phyloP scores from a whole-genome alignment of 1,140 invertebrate genomes.

The Whitmania pigra region DNA sequence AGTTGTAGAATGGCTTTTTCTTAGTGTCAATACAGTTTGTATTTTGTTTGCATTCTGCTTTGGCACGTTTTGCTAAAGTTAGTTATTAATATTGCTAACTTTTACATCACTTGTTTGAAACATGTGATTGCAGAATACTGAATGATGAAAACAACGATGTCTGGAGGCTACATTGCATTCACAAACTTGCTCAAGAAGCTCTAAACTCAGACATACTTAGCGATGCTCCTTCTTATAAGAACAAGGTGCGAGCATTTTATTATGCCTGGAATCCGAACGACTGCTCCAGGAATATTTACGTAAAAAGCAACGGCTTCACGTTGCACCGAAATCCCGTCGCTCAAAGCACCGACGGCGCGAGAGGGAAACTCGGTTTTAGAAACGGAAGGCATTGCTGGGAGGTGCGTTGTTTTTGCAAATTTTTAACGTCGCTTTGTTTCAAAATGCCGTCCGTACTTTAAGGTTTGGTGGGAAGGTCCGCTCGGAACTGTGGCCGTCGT shows the following conservation, averaged over 20 bases:
- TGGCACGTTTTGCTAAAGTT: neutral
- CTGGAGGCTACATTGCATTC: conserved; percentile 78
- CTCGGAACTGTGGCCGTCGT: conserved; percentile 51
- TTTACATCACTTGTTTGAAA: neutral
- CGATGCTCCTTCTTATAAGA: conserved; percentile 77
- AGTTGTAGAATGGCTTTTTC: conserved; percentile 35
- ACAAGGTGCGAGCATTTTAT: conserved; percentile 81
- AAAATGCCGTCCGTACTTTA: neutral
- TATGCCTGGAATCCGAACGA: conserved; percentile 96
- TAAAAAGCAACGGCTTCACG: conserved; percentile 92
- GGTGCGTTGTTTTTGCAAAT: conserved; percentile 44
- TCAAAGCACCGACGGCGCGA: conserved; percentile 90
- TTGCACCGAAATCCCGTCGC: conserved; percentile 93
- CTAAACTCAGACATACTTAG: conserved; percentile 80
- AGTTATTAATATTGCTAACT: no score
- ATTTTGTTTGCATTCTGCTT: neutral
- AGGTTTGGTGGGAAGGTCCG: conserved; percentile 84
- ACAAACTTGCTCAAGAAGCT: conserved; percentile 74
- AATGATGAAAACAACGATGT: conserved; percentile 88
- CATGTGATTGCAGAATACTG: conserved; percentile 44
- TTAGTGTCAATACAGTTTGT: neutral
- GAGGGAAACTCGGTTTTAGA: conserved; percentile 82
- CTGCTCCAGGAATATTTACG: conserved; percentile 88
- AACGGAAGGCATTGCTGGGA: conserved; percentile 93
- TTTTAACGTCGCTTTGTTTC: no score